Evolutionary conservation across 2,888 invertebrate species (phyloP), one percentile per base, ranked within the genome.

Genomic region (Lumbricus terrestris): DNA sequence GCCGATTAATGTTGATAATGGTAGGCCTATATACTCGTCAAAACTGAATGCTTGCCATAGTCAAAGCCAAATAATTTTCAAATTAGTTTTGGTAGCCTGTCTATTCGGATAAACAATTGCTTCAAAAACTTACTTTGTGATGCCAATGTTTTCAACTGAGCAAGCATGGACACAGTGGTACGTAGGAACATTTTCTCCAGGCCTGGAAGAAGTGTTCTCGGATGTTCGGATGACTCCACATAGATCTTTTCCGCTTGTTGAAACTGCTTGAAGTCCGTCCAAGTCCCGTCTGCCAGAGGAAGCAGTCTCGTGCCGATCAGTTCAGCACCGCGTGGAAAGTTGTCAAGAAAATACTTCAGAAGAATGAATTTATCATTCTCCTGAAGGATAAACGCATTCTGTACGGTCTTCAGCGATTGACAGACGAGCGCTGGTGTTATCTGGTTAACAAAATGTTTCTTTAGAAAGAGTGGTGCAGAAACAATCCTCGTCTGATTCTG

Each of bases 281-380:
- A 92, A 42, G 82, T 89, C 15, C 90, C 91, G 88, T 91, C 90
- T n/a, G 90, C 90, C 33, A 92, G 90, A 23, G 93, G 93, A 37
- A 93, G 89, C 82, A 93, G 90, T 37, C 90, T 83, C 16, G 91
- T 47, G 23, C 83, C 85, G 29, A 40, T 33, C 40, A 92, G 88
- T 15, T 91, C 91, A 34, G 69, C 54, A 23, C 40, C 40, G 13
- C 85, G 40, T 37, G 35, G 47, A 18, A 83, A 69, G 88, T 88
- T 40, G 82, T 90, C 90, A 33, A 88, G 54, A 34, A 90, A 83
- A 88, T 89, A 90, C 82, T 90, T 89, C 82, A 90, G 33, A 23
- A 90, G 37, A 42, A 29, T 89, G 37, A 90, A 38, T 37, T 85
- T 90, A 8, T 89, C 90, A 38, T 83, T 40, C 38, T 90, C 90